Evolutionary conservation across 1,140 invertebrate species (phyloP).

Genomic region (Caenorhabditis inopinata): DNA sequence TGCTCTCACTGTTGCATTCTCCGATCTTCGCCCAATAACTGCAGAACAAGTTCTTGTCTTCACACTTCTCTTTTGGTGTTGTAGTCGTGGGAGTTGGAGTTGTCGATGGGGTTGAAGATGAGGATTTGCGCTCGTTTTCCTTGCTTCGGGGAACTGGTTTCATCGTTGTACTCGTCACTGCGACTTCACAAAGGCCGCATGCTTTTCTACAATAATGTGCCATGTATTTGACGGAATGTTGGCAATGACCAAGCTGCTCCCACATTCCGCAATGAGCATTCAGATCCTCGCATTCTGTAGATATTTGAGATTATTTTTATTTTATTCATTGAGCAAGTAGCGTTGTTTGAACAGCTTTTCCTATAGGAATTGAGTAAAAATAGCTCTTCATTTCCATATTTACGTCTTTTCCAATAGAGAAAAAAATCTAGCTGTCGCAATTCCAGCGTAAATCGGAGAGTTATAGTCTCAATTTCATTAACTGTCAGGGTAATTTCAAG

Average conservation of each 20-base stretch:
- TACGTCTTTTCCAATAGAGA: too few species aligned
- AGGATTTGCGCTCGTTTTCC: conserved; percentile 34
- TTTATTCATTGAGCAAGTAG: too few species aligned
- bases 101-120: neutral
- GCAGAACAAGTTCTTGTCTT: conserved; percentile 65
- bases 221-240: conserved; percentile 65
- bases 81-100: neutral
- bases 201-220: conserved; percentile 63
- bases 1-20: conserved; percentile 62
- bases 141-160: neutral
- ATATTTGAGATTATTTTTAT: neutral
- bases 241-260: conserved; percentile 63
- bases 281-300: conserved; percentile 61
- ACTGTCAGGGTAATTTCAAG: too few species aligned
- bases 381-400: too few species aligned
- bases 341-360: too few species aligned
- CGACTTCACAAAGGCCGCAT: conserved; percentile 56
- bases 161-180: neutral
- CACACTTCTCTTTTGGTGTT: conserved; percentile 42
- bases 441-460: too few species aligned
- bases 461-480: too few species aligned
- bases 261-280: conserved; percentile 67
- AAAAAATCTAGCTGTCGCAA: too few species aligned
- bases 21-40: conserved; percentile 65
- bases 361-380: too few species aligned